phyloP scores from a whole-genome alignment of 2,797 vertebrate species.

The Macrochelys suwanniensis region DNA sequence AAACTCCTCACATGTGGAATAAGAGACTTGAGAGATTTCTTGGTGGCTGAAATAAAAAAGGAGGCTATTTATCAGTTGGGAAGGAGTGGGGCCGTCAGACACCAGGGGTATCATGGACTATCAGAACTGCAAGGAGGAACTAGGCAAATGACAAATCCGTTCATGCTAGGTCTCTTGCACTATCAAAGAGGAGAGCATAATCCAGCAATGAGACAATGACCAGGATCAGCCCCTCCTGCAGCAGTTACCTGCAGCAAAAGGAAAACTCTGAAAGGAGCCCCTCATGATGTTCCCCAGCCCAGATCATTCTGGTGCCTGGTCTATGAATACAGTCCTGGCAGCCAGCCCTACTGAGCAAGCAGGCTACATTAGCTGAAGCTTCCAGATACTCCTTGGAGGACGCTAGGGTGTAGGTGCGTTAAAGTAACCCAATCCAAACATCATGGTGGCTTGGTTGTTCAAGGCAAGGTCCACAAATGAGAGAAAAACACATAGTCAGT shows the following conservation, averaged over 20 bases:
- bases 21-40: conserved; percentile 79
- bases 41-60: conserved; percentile 81
- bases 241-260: neutral
- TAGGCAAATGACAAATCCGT: conserved; percentile 73
- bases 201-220: neutral
- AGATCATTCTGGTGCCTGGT: accelerated
- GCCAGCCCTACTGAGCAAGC: neutral
- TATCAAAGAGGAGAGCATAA: neutral
- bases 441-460: neutral
- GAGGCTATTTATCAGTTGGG: conserved; percentile 82
- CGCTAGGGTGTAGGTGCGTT: neutral
- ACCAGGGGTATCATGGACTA: conserved; percentile 72
- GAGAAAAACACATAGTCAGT: neutral
- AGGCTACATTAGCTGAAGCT: neutral
- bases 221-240: neutral
- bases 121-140: conserved; percentile 79
- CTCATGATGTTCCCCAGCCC: neutral
- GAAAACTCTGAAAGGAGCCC: conserved; percentile 6
- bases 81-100: conserved; percentile 77
- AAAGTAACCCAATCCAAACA: neutral
- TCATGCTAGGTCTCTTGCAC: conserved; percentile 45
- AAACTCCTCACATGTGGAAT: conserved; percentile 74
- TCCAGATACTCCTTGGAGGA: neutral
- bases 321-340: neutral
- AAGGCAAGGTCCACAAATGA: neutral